Conservation (phyloP, 2,113 vertebrate genomes). For the Stictonetta naevosa region DNA sequence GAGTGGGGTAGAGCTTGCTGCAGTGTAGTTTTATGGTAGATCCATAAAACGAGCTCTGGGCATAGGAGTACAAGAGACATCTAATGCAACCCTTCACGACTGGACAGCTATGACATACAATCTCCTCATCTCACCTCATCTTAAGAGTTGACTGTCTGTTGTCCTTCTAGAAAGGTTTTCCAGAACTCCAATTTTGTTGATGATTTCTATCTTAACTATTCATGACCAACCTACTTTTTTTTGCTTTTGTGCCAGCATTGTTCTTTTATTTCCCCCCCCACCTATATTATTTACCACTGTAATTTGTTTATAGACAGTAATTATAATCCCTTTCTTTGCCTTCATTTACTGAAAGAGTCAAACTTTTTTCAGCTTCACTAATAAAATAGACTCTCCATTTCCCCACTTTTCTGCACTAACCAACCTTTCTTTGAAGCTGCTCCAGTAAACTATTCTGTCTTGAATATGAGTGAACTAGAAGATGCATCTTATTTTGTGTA, state of each 20-base stretch:
- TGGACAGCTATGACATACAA: neutral
- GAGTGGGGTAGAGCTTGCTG: neutral
- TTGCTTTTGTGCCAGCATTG: neutral
- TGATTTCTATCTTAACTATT: neutral
- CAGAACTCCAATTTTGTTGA: neutral
- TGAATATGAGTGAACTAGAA: slow-evolving; percentile 32
- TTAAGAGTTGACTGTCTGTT: neutral
- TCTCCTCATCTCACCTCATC: neutral
- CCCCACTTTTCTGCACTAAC: neutral
- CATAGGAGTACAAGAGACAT: neutral
- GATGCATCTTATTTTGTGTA: slow-evolving; percentile 64
- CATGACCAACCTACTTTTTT: neutral
- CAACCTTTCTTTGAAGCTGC: slow-evolving; percentile 62
- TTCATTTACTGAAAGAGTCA: neutral
- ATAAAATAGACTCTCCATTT: slow-evolving; percentile 21
- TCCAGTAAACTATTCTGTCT: slow-evolving; percentile 26
- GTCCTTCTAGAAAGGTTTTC: neutral
- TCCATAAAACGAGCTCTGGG: neutral
- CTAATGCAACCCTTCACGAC: neutral
- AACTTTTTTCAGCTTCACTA: neutral
- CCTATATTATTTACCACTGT: neutral
- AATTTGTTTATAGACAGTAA: slow-evolving; percentile 22
- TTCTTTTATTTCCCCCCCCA: neutral
- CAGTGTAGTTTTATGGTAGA: neutral
- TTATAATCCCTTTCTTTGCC: slow-evolving; percentile 1